Percentiles rank a stretch among this genome's conserved stretches.
These are phyloP conservation scores for Amblyteles armatorius DNA, from an alignment of 2,888 invertebrate genomes.

Conservation along the genomic window DNA sequence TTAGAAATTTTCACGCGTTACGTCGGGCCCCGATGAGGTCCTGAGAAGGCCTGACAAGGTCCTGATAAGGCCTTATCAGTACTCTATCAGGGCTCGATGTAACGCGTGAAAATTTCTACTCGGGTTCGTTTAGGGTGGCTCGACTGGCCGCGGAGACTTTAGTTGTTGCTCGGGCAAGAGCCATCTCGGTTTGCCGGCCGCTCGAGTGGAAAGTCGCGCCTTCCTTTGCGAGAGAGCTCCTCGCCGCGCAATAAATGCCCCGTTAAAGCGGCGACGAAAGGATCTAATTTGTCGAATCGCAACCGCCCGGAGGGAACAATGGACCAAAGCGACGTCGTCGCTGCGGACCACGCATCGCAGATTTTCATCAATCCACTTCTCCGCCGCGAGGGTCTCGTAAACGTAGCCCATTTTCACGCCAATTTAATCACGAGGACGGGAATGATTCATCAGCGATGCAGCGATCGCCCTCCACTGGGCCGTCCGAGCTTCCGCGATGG, in stretches of 20 bases:
- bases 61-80: too few relatives aligned
- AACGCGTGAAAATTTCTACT: too few relatives aligned
- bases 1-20: too few relatives aligned
- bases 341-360: slow-evolving; percentile 42
- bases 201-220: background rate
- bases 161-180: too few relatives aligned
- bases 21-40: too few relatives aligned
- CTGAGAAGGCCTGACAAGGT: too few relatives aligned
- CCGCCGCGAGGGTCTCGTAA: slow-evolving; percentile 58
- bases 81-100: too few relatives aligned
- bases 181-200: too few relatives aligned
- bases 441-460: slow-evolving; percentile 21
- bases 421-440: slow-evolving; percentile 65
- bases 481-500: background rate
- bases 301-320: slow-evolving; percentile 50
- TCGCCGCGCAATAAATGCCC: background rate
- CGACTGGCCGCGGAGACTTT: too few relatives aligned
- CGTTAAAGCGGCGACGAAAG: slow-evolving; percentile 38
- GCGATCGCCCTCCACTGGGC: background rate
- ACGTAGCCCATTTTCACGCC: slow-evolving; percentile 67
- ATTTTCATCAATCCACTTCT: slow-evolving; percentile 61
- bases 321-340: background rate
- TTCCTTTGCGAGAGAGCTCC: background rate
- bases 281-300: slow-evolving; percentile 58
- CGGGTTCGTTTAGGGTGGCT: too few relatives aligned